Percentiles rank a stretch among this genome's conserved stretches.
phyloP scores from a whole-genome alignment of 2,797 vertebrate genomes.

The Rousettus madagascariensis region DNA sequence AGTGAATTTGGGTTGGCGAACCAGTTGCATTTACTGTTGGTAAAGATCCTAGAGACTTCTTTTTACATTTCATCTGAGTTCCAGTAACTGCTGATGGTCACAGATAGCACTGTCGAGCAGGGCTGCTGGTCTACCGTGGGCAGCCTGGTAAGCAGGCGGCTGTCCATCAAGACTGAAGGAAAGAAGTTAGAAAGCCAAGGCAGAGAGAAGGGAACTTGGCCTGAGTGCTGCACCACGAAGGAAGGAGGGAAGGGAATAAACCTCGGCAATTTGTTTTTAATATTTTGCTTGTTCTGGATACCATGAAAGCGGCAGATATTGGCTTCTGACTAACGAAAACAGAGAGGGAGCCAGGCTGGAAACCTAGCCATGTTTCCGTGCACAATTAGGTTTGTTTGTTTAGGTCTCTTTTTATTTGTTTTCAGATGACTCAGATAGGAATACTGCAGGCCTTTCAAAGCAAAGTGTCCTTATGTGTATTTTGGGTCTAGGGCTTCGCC shows the following conservation, averaged over 20 bases:
- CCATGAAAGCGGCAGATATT: constrained; percentile 81
- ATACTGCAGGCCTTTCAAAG: constrained; percentile 85
- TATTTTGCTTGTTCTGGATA: constrained; percentile 82
- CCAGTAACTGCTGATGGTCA: not conserved
- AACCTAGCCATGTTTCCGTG: constrained; percentile 82
- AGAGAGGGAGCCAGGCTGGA: constrained; percentile 82
- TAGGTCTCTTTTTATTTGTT: constrained; percentile 88
- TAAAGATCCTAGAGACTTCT: constrained; percentile 58
- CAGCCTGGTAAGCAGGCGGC: not conserved
- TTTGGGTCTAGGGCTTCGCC: constrained; percentile 80
- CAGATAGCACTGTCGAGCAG: not conserved
- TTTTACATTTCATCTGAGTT: not conserved
- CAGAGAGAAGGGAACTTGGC: constrained; percentile 60
- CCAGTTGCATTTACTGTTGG: constrained; percentile 48
- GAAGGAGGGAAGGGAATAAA: constrained; percentile 62
- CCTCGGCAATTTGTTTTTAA: constrained; percentile 84
- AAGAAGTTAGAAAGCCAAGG: not conserved
- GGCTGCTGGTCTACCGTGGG: not conserved
- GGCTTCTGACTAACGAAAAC: constrained; percentile 85
- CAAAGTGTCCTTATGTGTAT: constrained; percentile 84
- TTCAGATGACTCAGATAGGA: constrained; percentile 88
- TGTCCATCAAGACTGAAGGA: not conserved
- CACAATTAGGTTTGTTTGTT: constrained; percentile 88
- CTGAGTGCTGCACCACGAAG: constrained; percentile 2
- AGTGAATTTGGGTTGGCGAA: constrained; percentile 57